phyloP scores from a whole-genome alignment of 2,797 vertebrate genomes.

The Vespertilio murinus region DNA sequence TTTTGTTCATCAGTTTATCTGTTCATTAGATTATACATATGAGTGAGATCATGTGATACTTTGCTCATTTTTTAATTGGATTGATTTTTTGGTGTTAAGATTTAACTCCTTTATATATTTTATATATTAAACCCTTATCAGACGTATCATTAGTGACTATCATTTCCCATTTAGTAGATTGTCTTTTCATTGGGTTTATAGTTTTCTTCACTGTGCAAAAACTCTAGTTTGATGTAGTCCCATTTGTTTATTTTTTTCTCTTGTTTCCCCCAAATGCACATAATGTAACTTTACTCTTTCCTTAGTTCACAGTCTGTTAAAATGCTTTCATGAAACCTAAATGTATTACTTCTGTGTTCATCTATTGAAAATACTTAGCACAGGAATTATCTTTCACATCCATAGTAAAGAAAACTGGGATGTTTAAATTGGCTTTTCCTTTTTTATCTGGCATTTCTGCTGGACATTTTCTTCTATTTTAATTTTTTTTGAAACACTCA shows the following conservation, averaged over 20 bases:
- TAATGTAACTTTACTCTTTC: background rate
- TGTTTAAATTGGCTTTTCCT: slow-evolving; percentile 1
- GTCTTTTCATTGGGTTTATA: background rate
- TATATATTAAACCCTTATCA: background rate
- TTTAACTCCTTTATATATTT: background rate
- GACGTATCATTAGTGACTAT: background rate
- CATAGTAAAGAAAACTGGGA: background rate
- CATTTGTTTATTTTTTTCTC: background rate
- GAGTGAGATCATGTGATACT: too few relatives aligned
- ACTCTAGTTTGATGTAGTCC: background rate
- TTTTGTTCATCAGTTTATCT: too few relatives aligned
- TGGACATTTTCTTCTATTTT: background rate
- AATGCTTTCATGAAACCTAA: background rate
- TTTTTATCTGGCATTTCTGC: background rate
- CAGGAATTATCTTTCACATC: background rate
- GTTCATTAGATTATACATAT: too few relatives aligned
- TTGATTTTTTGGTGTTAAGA: background rate
- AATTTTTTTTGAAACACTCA: background rate
- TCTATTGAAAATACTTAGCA: slow-evolving; percentile 12
- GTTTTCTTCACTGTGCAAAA: background rate
- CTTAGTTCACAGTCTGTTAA: background rate
- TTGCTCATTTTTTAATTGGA: background rate
- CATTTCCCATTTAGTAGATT: background rate
- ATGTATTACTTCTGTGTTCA: background rate
- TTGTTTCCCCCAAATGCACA: background rate